These are phyloP conservation scores for Phortica magna DNA, from an alignment of 2,888 invertebrate species.

Conservation along the genomic window DNA sequence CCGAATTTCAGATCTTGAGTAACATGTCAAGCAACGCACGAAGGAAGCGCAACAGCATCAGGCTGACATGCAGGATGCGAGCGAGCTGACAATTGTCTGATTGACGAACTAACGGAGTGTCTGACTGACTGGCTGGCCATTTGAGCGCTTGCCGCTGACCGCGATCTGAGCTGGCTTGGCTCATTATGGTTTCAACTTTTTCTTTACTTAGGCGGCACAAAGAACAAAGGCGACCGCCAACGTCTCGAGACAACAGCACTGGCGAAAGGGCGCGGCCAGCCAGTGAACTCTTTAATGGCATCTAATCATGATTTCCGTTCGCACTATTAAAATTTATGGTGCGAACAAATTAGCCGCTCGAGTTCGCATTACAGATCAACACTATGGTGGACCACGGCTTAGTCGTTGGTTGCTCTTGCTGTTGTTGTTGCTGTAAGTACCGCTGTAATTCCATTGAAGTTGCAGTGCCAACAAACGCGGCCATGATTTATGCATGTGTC, in stretches of 20 bases:
- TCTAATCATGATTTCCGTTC: conserved; percentile 70
- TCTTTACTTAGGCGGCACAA: neutral
- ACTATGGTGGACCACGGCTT: conserved; percentile 36
- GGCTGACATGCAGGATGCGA: no score
- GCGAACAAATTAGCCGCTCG: conserved; percentile 40
- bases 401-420: conserved; percentile 51
- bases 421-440: conserved; percentile 62
- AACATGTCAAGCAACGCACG: no score
- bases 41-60: no score
- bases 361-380: conserved; percentile 44
- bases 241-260: neutral
- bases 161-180: neutral
- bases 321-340: conserved; percentile 51
- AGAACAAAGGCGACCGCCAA: conserved; percentile 14
- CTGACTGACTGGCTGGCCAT: conserved; percentile 6
- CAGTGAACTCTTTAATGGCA: conserved; percentile 31
- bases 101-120: neutral
- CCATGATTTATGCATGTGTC: conserved; percentile 67
- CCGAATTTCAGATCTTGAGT: no score
- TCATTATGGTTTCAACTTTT: neutral
- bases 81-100: no score
- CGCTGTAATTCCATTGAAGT: conserved; percentile 63
- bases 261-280: neutral
- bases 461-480: conserved; percentile 53
- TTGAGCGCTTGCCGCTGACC: conserved; percentile 24